Evolutionary conservation across 2,113 vertebrate genomes (phyloP), one percentile per base, ranked within the genome.

Genomic region (Camelus bactrianus): DNA sequence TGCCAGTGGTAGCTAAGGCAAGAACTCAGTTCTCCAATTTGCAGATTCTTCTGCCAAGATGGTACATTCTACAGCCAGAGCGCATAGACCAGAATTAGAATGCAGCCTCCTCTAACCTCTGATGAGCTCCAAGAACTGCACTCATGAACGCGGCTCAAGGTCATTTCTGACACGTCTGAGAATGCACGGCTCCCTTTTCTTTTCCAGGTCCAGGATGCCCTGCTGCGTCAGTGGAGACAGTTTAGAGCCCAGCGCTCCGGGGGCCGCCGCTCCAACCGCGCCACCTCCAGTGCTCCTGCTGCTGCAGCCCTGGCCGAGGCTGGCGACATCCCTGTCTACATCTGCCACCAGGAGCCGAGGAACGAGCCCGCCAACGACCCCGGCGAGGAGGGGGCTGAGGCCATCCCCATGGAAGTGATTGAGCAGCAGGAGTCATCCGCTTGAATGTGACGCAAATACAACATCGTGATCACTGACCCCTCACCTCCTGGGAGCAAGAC

Each of bases 201-300:
- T 35, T 93, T 97, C 20, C 97, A 99, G 99, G 99, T 99, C 1
- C 99, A 99, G 88, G 98, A 98, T 2, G 98, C 99, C 38, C 92
- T 99, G 93, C 99, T 99, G 98, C 99, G 99, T 80, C 99, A 99
- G 87, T 99, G 99, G 99, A 99, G 99, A 35, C 99, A 79, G n/a
- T 79, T 56, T n/a, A 50, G 56, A 56, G 76, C 76, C 4, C 76
- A 99, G 96, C 98, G 99, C 32, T 98, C 99, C 35, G n/a, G 5
- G 0, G 98, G 99, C 4, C 98, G 99, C 19, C 99, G 99, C 38
- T 99, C 99, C 22, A 99, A 98, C 1, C 99, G 99, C 54, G 99
- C 99, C 84, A 99, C 99, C 0, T 99, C 1, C 98, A 99, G 86
- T 99, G 91, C 99, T 64, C 99, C 99, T 8, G 99, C 99, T 60